These are phyloP conservation scores for Mus caroli DNA, from an alignment of 2,797 vertebrate species.

Conservation along the genomic window DNA sequence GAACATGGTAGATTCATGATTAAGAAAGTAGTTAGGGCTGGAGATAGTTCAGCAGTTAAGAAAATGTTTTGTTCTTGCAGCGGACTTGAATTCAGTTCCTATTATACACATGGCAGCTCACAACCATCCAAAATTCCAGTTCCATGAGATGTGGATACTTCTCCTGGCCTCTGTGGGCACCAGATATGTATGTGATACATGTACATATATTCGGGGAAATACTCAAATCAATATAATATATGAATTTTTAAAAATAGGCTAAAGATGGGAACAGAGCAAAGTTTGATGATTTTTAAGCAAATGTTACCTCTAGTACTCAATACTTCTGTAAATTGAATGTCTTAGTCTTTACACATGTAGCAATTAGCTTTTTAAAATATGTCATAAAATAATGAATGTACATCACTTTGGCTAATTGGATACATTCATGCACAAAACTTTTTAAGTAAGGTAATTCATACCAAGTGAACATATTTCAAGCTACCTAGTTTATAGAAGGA, in stretches of 20 bases:
- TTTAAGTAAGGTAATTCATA: slow-evolving; percentile 55
- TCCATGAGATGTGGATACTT: not conserved
- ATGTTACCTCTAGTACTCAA: not conserved
- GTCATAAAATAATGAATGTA: slow-evolving; percentile 62
- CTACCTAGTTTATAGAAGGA: slow-evolving; percentile 53
- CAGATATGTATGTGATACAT: too few relatives aligned
- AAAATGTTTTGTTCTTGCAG: not conserved
- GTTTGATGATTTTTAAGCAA: slow-evolving; percentile 36
- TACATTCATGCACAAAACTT: slow-evolving; percentile 55
- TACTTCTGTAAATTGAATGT: slow-evolving; percentile 33
- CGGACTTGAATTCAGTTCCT: not conserved
- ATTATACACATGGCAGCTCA: not conserved
- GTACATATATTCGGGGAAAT: not conserved
- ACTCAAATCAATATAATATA: not conserved
- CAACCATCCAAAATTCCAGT: not conserved
- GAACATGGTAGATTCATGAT: not conserved
- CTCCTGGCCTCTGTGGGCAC: not conserved
- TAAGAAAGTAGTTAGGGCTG: not conserved
- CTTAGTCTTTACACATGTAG: not conserved
- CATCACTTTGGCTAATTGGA: slow-evolving; percentile 63
- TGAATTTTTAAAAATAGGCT: not conserved
- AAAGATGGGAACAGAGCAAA: not conserved
- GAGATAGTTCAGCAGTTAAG: not conserved
- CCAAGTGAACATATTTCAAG: slow-evolving; percentile 59
- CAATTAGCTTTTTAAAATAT: slow-evolving; percentile 63